phyloP scores from a whole-genome alignment of 2,888 invertebrate species.

The Mythimna impura region DNA sequence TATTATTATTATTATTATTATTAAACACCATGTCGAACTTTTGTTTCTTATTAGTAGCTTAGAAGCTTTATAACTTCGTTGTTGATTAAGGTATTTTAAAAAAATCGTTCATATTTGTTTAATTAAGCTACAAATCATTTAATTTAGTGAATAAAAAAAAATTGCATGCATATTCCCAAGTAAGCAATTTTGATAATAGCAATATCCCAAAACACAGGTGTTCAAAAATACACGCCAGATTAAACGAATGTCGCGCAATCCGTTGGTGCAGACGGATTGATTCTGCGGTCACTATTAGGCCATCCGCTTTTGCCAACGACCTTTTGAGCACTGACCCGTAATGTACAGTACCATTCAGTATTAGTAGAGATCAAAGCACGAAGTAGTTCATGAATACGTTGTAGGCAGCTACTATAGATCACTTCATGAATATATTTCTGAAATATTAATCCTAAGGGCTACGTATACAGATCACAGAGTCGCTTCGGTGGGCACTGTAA shows the following conservation, averaged over 20 bases:
- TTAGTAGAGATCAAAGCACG: constrained; percentile 20
- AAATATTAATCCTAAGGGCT: neutral
- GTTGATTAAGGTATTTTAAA: too few species aligned
- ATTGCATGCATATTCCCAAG: too few species aligned
- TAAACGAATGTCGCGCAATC: constrained; percentile 21
- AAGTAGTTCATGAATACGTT: neutral
- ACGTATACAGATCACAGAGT: neutral
- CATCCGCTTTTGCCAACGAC: constrained; percentile 17
- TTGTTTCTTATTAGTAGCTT: too few species aligned
- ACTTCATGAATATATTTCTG: neutral
- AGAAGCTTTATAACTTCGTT: too few species aligned
- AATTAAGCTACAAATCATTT: too few species aligned
- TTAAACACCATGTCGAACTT: too few species aligned
- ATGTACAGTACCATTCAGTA: constrained; percentile 1
- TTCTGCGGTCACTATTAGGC: constrained; percentile 34
- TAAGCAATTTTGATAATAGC: neutral
- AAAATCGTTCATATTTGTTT: too few species aligned
- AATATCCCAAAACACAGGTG: constrained; percentile 27
- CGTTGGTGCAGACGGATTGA: constrained; percentile 33
- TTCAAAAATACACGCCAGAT: constrained; percentile 32
- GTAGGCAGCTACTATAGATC: neutral
- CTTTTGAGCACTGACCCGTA: constrained; percentile 24
- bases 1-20: too few species aligned
- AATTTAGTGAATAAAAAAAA: too few species aligned
- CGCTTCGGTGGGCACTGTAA: neutral